These are phyloP conservation scores for Phoebastria nigripes DNA, from an alignment of 2,797 vertebrate species.

Conservation along the genomic window DNA sequence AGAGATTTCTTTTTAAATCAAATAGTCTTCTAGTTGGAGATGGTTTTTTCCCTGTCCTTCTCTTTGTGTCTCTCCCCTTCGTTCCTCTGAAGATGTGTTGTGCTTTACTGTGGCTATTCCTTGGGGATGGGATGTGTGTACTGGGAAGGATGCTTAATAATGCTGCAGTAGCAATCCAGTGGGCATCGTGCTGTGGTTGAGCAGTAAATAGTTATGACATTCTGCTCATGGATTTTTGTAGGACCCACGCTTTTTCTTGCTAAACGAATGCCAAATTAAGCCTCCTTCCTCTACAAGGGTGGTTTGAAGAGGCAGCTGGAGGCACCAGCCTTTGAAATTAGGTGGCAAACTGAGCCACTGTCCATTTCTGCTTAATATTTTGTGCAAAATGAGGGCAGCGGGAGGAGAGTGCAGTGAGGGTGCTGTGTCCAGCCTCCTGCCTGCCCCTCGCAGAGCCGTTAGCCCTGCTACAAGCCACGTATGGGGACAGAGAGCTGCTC, in stretches of 20 bases:
- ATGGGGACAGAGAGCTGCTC: background rate
- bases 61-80: background rate
- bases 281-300: background rate
- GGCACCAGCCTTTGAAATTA: conserved; percentile 48
- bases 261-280: background rate
- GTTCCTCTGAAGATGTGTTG: background rate
- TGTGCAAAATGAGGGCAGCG: background rate
- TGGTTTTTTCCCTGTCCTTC: background rate
- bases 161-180: background rate
- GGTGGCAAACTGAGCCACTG: background rate
- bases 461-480: background rate
- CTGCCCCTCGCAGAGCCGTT: background rate
- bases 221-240: background rate
- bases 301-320: conserved; percentile 37
- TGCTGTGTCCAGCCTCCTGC: background rate
- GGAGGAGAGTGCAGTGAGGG: background rate
- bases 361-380: background rate
- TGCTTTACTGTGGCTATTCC: background rate
- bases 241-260: background rate
- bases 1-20: background rate
- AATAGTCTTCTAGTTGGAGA: background rate
- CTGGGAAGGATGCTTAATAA: background rate
- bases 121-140: background rate
- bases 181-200: background rate
- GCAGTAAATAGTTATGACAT: background rate